A percentile compares a stretch with the other conserved stretches of the same genome.
phyloP scores from a whole-genome alignment of 2,797 vertebrate species.

The Emydoidea blandingii region DNA sequence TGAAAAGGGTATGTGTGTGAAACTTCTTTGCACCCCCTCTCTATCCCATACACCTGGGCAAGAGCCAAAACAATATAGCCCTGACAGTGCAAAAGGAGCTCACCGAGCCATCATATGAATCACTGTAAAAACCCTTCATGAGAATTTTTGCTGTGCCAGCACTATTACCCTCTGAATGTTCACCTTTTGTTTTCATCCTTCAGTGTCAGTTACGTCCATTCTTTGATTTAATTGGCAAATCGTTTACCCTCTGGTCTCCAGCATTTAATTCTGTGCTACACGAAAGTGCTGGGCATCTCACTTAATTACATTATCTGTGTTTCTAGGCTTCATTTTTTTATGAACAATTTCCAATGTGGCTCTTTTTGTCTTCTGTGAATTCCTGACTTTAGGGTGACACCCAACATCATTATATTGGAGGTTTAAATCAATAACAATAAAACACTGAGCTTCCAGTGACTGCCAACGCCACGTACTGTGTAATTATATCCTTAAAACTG shows the following conservation, averaged over 20 bases:
- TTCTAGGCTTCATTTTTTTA: neutral
- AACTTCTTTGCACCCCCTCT: neutral
- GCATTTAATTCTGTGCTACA: slow-evolving; percentile 31
- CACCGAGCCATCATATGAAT: neutral
- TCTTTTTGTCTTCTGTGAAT: slow-evolving; percentile 14
- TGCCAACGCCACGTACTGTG: neutral
- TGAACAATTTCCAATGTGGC: neutral
- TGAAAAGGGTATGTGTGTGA: neutral
- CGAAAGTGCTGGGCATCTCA: slow-evolving; percentile 34
- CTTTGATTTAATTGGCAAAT: slow-evolving; percentile 37
- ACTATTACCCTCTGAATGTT: neutral
- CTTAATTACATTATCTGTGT: slow-evolving; percentile 32
- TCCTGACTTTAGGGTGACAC: slow-evolving; percentile 6
- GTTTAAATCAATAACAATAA: neutral
- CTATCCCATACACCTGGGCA: neutral
- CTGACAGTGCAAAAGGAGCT: neutral
- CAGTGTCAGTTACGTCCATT: neutral
- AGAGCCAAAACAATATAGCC: neutral
- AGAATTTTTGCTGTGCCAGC: neutral
- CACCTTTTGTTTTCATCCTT: slow-evolving; percentile 36
- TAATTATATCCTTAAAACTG: neutral
- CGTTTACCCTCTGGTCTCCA: slow-evolving; percentile 29
- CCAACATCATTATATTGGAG: neutral
- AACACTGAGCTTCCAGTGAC: neutral
- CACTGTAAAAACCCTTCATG: neutral